A percentile compares a stretch with the other conserved stretches of the same genome.
These are phyloP conservation scores for Temnothorax nylanderi DNA, from an alignment of 1,140 invertebrate species.

Conservation along the genomic window DNA sequence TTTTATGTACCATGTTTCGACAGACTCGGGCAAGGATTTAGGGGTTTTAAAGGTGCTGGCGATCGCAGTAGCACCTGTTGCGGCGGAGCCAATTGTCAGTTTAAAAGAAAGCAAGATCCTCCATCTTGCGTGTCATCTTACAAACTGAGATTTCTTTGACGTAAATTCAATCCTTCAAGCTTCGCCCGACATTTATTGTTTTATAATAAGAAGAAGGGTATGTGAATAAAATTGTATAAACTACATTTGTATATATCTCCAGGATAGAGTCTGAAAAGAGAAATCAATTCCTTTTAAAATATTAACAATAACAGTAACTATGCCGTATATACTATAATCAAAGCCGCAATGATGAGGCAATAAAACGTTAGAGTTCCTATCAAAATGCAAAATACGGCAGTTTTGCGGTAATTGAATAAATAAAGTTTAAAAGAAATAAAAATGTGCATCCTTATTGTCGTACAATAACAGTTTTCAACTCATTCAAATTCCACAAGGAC, in stretches of 20 bases:
- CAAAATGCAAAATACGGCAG: not conserved
- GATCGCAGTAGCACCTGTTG: conserved; percentile 68
- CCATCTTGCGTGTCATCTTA: conserved; percentile 50
- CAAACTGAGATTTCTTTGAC: not conserved
- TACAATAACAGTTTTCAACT: conserved; percentile 37
- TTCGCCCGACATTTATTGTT: not conserved
- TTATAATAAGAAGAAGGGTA: not conserved
- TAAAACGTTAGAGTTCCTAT: not conserved
- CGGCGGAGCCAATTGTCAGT: conserved; percentile 36
- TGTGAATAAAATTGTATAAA: not conserved
- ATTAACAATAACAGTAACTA: not conserved
- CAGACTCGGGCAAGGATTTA: conserved; percentile 48
- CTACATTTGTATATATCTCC: not conserved
- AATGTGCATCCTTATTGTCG: conserved; percentile 12
- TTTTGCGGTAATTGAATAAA: not conserved
- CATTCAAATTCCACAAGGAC: conserved; percentile 4
- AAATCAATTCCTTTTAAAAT: not conserved
- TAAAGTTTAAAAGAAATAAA: not conserved
- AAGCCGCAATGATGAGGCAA: not conserved
- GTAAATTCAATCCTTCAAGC: not conserved
- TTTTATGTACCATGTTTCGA: conserved; percentile 29
- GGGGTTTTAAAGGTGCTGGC: conserved; percentile 61
- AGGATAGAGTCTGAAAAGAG: not conserved
- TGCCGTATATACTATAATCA: not conserved
- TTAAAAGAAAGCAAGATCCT: conserved; percentile 47